A percentile compares a stretch with the other conserved stretches of the same genome.
phyloP scores from a whole-genome alignment of 1,140 invertebrate genomes.

The Drosophila azteca region DNA sequence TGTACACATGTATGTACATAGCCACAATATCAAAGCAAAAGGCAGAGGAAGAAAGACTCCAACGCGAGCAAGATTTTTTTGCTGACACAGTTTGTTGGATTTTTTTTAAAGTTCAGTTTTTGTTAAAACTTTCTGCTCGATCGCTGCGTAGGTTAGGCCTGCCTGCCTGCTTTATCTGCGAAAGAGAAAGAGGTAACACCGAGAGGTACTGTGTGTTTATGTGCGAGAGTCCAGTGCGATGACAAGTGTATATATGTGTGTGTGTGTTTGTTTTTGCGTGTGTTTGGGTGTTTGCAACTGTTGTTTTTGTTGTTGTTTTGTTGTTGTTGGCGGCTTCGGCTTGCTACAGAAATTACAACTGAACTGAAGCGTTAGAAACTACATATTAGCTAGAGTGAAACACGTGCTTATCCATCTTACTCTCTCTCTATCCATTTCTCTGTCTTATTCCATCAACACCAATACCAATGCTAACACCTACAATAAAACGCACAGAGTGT shows the following conservation, averaged over 20 bases:
- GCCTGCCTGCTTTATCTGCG: too few relatives aligned
- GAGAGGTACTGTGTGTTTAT: not conserved
- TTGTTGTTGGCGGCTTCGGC: constrained; percentile 30
- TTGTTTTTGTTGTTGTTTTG: constrained; percentile 41
- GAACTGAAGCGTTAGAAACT: constrained; percentile 29
- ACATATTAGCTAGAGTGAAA: constrained; percentile 26
- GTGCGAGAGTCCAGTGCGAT: too few relatives aligned
- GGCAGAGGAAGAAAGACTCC: not conserved
- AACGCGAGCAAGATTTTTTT: too few relatives aligned
- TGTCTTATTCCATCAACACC: constrained; percentile 3
- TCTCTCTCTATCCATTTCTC: too few relatives aligned
- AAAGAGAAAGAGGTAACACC: constrained; percentile 28
- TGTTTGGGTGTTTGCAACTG: constrained; percentile 19
- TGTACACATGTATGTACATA: too few relatives aligned
- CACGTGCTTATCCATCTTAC: constrained; percentile 43
- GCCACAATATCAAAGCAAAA: not conserved
- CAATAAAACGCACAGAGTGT: constrained; percentile 1
- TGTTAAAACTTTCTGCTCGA: too few relatives aligned
- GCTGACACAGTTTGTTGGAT: too few relatives aligned
- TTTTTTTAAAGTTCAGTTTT: too few relatives aligned
- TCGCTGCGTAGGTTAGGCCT: too few relatives aligned
- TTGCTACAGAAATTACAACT: constrained; percentile 15
- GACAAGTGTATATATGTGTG: not conserved
- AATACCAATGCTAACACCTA: too few relatives aligned
- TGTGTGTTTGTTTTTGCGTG: constrained; percentile 13